Evolutionary conservation across 2,797 vertebrate species (phyloP), one percentile per base, ranked within the genome.

Genomic region (Astyanax mexicanus): DNA sequence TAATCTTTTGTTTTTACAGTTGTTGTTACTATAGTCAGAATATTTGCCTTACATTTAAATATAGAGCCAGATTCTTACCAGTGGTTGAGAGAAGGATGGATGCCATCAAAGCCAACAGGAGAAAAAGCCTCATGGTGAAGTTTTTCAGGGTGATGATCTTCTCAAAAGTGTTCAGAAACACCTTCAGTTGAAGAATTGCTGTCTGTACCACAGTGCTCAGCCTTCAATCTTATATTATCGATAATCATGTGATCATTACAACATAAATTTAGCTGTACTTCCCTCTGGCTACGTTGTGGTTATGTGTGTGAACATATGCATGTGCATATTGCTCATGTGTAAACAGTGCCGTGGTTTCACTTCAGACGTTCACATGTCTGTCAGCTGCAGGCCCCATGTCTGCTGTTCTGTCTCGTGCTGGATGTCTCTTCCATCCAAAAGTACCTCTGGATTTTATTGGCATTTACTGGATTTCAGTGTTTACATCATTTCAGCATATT

Each of bases 71-170:
- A 44, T 52, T 32, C 72, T 79, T 77, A 83, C 83, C 83, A 23
- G 11, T 85, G 0, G 83, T 2, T 4, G 19, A 9, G 52, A 86
- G 8, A 45, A 81, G 54, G 1, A 81, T 1, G 72, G 84, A 74
- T 62, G 60, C 58, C 17, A 84, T 73, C 0, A 89, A 47, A 61
- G 77, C 1, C 2, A 92, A 25, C 55, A 88, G 69, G 51, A 88
- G 25, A 70, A 80, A 79, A 65, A 81, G 40, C 75, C 84, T 91
- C 92, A 93, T 92, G 60, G 68, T 88, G 73, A 47, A 62, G 13
- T 66, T 6, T 76, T 42, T 55, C 25, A 32, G 6, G 13, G 13
- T 38, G 0, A 72, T 32, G 23, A 27, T 7, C 0, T 6, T 38
- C 19, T 10, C 0, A n/a, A 6, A 1, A n/a, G n/a, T n/a, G 49